phyloP scores from a whole-genome alignment of 1,140 invertebrate genomes.

The Telenomus remus region DNA sequence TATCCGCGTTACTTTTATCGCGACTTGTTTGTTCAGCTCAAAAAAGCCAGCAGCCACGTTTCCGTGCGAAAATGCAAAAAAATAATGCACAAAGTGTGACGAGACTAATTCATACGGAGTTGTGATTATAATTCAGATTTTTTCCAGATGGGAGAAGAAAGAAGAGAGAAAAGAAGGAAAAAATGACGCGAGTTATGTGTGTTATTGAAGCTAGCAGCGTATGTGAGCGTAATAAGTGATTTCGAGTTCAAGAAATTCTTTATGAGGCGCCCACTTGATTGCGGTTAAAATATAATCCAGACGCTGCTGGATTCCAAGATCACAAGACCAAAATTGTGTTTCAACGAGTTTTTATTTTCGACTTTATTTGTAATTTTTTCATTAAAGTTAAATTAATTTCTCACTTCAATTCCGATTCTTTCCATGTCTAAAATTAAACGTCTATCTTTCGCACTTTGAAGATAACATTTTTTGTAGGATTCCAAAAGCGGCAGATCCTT shows the following conservation, averaged over 20 bases:
- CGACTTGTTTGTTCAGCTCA: slow-evolving; percentile 71
- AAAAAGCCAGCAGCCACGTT: slow-evolving; percentile 50
- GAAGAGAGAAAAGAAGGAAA: not conserved
- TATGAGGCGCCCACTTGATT: slow-evolving; percentile 43
- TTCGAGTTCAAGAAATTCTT: slow-evolving; percentile 50
- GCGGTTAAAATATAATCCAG: slow-evolving; percentile 44
- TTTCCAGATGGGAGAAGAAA: not conserved
- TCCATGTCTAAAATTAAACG: no score
- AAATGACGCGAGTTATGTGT: slow-evolving; percentile 11
- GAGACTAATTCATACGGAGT: slow-evolving; percentile 29
- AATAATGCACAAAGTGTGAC: slow-evolving; percentile 1
- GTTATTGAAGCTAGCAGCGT: slow-evolving; percentile 4
- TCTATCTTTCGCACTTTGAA: no score
- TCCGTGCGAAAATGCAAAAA: slow-evolving; percentile 11
- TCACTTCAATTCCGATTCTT: no score
- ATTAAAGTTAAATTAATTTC: no score
- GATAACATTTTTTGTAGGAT: no score
- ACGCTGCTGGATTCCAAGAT: slow-evolving; percentile 2
- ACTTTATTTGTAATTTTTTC: no score
- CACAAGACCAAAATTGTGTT: not conserved
- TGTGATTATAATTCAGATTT: slow-evolving; percentile 34
- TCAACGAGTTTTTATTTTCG: no score
- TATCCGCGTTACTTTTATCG: slow-evolving; percentile 73
- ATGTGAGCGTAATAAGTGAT: slow-evolving; percentile 35
- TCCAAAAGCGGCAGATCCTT: slow-evolving; percentile 11